phyloP scores from a whole-genome alignment of 2,113 vertebrate genomes.

The Craseonycteris thonglongyai region DNA sequence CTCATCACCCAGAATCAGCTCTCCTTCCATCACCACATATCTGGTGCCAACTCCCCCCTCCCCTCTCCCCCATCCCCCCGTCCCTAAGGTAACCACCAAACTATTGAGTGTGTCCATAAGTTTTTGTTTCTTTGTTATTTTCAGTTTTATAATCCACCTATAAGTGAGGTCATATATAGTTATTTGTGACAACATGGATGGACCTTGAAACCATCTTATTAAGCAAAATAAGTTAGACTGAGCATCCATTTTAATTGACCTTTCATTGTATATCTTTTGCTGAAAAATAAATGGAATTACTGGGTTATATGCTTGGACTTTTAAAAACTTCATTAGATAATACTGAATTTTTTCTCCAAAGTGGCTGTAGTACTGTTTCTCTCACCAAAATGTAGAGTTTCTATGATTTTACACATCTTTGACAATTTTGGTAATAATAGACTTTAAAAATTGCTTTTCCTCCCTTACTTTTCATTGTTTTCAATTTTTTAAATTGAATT shows the following conservation, averaged over 20 bases:
- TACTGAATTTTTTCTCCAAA: not conserved
- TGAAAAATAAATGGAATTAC: slow-evolving; percentile 20
- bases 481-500: not conserved
- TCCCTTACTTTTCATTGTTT: not conserved
- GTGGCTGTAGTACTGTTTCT: not conserved
- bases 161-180: no score
- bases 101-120: no score
- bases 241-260: not conserved
- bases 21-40: no score
- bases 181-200: no score
- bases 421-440: not conserved
- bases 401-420: not conserved
- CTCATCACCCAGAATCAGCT: no score
- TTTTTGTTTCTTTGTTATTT: no score
- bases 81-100: no score
- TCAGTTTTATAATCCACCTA: no score
- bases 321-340: not conserved
- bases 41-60: no score
- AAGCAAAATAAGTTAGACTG: no score
- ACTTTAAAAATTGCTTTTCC: not conserved
- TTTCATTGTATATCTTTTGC: not conserved
- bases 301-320: not conserved
- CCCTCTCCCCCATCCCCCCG: no score
- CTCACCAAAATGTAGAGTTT: not conserved
- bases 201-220: no score